These are phyloP conservation scores for Lithophane socia DNA, from an alignment of 2,888 invertebrate genomes.

Conservation along the genomic window DNA sequence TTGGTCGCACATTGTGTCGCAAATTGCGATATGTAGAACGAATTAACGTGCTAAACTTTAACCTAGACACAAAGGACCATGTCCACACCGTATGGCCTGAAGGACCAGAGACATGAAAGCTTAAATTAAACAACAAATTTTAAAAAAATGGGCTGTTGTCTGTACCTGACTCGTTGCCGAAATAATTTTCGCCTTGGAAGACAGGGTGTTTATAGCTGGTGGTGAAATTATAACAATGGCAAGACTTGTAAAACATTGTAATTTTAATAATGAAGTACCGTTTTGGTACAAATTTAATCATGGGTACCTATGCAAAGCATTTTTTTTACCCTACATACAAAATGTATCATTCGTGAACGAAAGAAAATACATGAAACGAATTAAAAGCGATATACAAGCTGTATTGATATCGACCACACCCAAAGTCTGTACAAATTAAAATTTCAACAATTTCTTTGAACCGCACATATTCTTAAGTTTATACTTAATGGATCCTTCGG, in stretches of 20 bases:
- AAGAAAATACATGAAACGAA: background rate
- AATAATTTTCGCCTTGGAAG: conserved; percentile 39
- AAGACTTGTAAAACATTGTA: conserved; percentile 5
- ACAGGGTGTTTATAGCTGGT: conserved; percentile 3
- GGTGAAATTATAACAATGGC: conserved; percentile 3
- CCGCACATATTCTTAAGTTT: conserved; percentile 28
- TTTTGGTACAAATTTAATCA: conserved; percentile 3
- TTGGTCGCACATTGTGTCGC: conserved; percentile 59
- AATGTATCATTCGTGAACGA: background rate
- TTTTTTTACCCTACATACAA: background rate
- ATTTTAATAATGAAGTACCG: background rate
- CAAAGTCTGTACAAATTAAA: conserved; percentile 18
- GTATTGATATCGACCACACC: background rate
- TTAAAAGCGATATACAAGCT: background rate
- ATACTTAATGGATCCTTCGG: conserved; percentile 42
- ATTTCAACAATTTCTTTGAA: conserved; percentile 29
- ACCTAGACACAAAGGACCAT: conserved; percentile 72
- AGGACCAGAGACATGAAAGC: conserved; percentile 30
- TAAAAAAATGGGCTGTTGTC: conserved; percentile 42
- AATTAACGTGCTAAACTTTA: conserved; percentile 74
- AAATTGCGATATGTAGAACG: conserved; percentile 64
- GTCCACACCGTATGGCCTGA: conserved; percentile 77
- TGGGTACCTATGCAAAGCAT: background rate
- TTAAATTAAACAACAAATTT: conserved; percentile 26
- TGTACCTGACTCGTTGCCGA: conserved; percentile 15